phyloP scores from a whole-genome alignment of 2,888 invertebrate genomes.

The Diachrysia chrysitis region DNA sequence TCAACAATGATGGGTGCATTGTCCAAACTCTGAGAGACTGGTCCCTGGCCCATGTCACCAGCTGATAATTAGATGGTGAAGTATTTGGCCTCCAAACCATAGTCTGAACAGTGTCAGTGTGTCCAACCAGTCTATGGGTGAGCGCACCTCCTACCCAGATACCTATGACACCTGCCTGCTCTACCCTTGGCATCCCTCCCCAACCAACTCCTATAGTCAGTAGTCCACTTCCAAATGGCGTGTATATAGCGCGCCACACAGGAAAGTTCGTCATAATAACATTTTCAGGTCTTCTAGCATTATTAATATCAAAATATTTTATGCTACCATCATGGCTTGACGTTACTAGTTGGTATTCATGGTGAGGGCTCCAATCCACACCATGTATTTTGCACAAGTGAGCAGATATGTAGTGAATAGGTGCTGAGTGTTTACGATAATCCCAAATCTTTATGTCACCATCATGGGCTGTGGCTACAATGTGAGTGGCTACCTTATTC shows the following conservation, averaged over 20 bases:
- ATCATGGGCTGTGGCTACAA: conserved; percentile 98
- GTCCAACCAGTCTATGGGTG: conserved; percentile 97
- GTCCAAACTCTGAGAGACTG: conserved; percentile 97
- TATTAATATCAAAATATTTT: conserved; percentile 97
- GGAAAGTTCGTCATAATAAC: conserved; percentile 95
- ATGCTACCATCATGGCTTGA: conserved; percentile 98
- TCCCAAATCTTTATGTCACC: conserved; percentile 99
- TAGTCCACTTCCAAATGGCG: conserved; percentile 97
- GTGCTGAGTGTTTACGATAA: conserved; percentile 95
- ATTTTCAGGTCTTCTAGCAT: conserved; percentile 95
- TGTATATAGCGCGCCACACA: conserved; percentile 97
- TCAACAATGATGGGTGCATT: conserved; percentile 95
- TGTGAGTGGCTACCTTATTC: conserved; percentile 95
- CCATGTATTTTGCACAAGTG: conserved; percentile 97
- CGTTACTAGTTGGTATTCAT: conserved; percentile 95
- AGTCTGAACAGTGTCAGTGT: conserved; percentile 97
- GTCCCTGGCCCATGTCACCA: conserved; percentile 98
- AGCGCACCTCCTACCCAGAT: conserved; percentile 90
- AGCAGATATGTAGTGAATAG: conserved; percentile 97
- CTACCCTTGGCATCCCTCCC: conserved; percentile 93
- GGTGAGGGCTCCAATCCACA: conserved; percentile 97
- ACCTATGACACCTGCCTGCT: conserved; percentile 91
- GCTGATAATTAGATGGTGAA: conserved; percentile 92
- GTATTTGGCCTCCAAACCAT: conserved; percentile 96
- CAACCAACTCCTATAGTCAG: conserved; percentile 98